Evolutionary conservation across 1,140 invertebrate genomes (phyloP), one percentile per base, ranked within the genome.

Genomic region (Ooceraea biroi): DNA sequence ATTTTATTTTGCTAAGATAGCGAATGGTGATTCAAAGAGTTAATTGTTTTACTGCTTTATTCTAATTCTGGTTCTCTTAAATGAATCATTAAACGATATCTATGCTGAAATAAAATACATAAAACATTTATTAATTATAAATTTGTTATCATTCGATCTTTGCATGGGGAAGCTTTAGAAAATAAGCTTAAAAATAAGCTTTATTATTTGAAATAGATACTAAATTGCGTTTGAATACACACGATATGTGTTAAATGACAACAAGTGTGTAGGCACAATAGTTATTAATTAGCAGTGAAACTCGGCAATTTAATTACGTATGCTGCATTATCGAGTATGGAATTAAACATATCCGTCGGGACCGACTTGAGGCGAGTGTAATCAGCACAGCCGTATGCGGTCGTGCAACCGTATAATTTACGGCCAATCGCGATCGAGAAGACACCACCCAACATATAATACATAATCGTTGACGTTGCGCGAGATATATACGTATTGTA

Each of bases 401-500:
- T 80, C 76, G 76, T 57, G 58, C 76, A 80, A 80, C 76, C 76
- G 50, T 80, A 71, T 80, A 80, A 80, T 80, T 80, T 80, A 80
- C 76, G 65, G 65, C 76, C 76, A 80, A 80, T 80, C 76, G 76
- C 76, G 76, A 80, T 80, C 76, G 76, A 46, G 65, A 80, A 80
- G 76, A 80, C 76, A 71, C 76, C 76, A 80, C 65, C 76, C 65
- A 80, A 80, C 76, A 80, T 80, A 80, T 80, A 80, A 80, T 80
- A 80, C 76, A 80, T 80, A 80, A 80, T 80, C 76, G 65, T 41
- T 80, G 76, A 80, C 76, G 65, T 80, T 57, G 65, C 76, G 76
- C 65, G 76, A 80, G 65, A 80, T 80, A 80, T 71, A 80, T 80
- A 71, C 65, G 76, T 57, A 80, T 80, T 80, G 76, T 80, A 80